Base-by-base conservation (phyloP, 2,113 vertebrate genomes). In the Siniperca knerii region DNA sequence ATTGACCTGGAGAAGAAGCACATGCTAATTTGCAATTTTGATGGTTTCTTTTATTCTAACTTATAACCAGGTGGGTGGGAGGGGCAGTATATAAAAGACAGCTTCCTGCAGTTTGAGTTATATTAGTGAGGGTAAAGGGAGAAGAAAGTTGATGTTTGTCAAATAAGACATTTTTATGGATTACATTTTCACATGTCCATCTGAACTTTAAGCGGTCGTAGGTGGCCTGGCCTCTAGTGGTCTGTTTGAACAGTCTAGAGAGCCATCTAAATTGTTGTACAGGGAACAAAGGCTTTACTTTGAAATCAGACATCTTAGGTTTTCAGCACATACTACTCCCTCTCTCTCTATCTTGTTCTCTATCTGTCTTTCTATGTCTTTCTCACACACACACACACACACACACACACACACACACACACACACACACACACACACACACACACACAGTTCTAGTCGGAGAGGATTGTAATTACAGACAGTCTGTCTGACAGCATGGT, bases 391-490 rank as follows among this genome's bases (percentile, higher is more conserved):
- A 64, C 68, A 76, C 73, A 70, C 85, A 65, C 55, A 77, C 61
- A n/a, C n/a, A n/a, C n/a, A n/a, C n/a, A n/a, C n/a, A n/a, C n/a
- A n/a, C n/a, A n/a, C n/a, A n/a, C n/a, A n/a, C n/a, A n/a, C 48
- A 35, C 46, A 42, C 60, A 55, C 70, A 64, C 68, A 76, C 73
- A 70, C 85, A 65, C 55, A 84, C 61, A 62, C 40, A 69, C 55
- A 64, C 52, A 79, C 15, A 66, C 57, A 64, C 54, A 35, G 13
- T 46, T 71, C 11, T 16, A 52, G 33, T 46, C 16, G 2, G 20
- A 67, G 72, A 40, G 85, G 85, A 75, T 77, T 86, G 75, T 75
- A 75, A 85, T 81, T 62, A 86, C 48, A 67, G 80, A 48, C 82
- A 89, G 29, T 83, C 82, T 82, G 21, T 79, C 33, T 68, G 64